Conservation (phyloP, 2,797 vertebrate genomes). For the Thaleichthys pacificus region DNA sequence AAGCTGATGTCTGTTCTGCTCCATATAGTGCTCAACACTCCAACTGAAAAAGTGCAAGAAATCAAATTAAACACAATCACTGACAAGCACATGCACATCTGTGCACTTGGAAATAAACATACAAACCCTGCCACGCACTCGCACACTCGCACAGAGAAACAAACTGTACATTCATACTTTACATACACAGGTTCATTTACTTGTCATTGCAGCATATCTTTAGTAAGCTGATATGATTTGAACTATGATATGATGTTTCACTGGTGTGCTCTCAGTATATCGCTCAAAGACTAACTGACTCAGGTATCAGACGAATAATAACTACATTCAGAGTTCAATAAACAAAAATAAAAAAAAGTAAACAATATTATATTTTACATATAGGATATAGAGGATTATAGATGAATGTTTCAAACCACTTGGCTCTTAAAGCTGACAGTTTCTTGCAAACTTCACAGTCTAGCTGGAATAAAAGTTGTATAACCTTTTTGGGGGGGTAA, state of each 20-base stretch:
- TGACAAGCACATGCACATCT: not conserved
- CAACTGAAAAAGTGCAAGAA: constrained; percentile 15
- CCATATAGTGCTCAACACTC: constrained; percentile 14
- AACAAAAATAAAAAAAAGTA: not conserved
- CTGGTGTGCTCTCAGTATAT: not conserved
- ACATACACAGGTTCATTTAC: not conserved
- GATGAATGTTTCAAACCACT: not conserved
- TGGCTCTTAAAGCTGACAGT: not conserved
- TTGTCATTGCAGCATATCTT: not conserved
- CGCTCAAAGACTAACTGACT: not conserved
- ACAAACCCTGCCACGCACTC: not conserved
- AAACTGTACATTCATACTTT: not conserved
- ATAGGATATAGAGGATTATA: not conserved
- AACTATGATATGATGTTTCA: not conserved
- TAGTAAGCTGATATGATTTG: not conserved
- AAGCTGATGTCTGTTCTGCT: not conserved
- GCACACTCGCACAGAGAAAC: not conserved
- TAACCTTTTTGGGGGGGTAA: not conserved
- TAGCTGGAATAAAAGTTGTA: not conserved
- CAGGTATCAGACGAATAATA: not conserved
- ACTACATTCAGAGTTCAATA: not conserved
- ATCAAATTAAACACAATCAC: not conserved
- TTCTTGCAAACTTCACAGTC: not conserved
- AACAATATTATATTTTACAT: not conserved
- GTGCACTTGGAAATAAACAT: not conserved